Evolutionary conservation across 1,140 invertebrate genomes (phyloP).

Genomic region (Sitophilus oryzae): DNA sequence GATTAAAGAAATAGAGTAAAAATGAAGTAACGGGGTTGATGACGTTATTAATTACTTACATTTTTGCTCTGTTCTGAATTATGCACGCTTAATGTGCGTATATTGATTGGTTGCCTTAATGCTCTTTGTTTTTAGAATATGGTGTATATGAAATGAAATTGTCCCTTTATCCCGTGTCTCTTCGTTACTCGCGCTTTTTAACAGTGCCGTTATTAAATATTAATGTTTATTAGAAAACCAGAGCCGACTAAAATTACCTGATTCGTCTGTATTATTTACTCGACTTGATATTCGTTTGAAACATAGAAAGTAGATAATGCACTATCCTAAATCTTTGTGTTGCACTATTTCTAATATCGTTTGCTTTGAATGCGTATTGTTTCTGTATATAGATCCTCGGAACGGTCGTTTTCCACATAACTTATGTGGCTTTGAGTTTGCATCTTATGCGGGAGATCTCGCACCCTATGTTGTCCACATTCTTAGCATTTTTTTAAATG

Average conservation of each 20-base stretch:
- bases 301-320: neutral
- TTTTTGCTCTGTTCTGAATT: conserved; percentile 5
- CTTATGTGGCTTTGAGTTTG: neutral
- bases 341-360: conserved; percentile 2
- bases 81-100: conserved; percentile 42
- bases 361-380: conserved; percentile 3
- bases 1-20: conserved; percentile 17
- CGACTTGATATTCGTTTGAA: neutral
- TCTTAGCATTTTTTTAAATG: neutral
- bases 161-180: neutral
- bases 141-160: neutral
- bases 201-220: no score
- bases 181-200: neutral
- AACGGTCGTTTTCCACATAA: neutral
- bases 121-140: neutral
- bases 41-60: neutral
- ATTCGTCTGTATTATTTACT: neutral
- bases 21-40: conserved; percentile 13
- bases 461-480: neutral
- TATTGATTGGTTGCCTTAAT: conserved; percentile 29
- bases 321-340: neutral
- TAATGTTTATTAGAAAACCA: no score
- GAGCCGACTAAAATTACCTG: neutral
- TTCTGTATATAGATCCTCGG: no score
- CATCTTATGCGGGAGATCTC: neutral